Evolutionary conservation across 2,888 invertebrate genomes (phyloP), one percentile per base, ranked within the genome.

Genomic region (Mycalesis mineus): DNA sequence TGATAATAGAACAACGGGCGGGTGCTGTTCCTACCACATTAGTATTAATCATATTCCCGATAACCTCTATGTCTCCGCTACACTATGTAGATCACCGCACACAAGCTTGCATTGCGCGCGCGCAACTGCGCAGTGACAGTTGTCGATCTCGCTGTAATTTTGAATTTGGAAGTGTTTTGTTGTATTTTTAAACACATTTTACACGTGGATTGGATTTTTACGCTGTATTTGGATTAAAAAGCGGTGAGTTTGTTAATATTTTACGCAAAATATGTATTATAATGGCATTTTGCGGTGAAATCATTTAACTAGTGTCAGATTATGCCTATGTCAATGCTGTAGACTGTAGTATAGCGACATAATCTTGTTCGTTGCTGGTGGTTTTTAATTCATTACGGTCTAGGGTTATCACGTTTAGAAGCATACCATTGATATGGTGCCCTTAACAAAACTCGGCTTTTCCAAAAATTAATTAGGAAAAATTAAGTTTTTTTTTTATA

Each of bases 31-130:
- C 5, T 22, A 22, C 22, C 22, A 22, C 5, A 22, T 22, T 22
- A 22, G 5, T 22, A 22, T 22, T 22, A 22, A 22, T 22, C 5
- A 5, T 22, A 5, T 22, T 22, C 22, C 22, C 22, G 22, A 22
- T 22, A 22, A 7, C 2, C 29, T 57, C 45, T 50, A 14, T n/a
- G 22, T 14, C 11, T 22, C 31, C 33, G 14, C n/a, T 60, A 47
- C 17, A 31, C 39, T 52, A 15, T 33, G 15, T 11, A 15, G 28
- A 33, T 31, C 29, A n/a, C 47, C 58, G 41, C 61, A 61, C 55
- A 61, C 58, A 33, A 31, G 31, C 45, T 37, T 22, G 42, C 58
- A 52, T 55, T 47, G 61, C 61, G 61, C 58, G n/a, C 28, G 58
- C 50, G 61, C 58, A 58, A 48, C 61, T 61, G 55, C 58, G 52